Base-by-base conservation (phyloP, 2,888 invertebrate genomes). In the Minunthozetes semirufus region DNA sequence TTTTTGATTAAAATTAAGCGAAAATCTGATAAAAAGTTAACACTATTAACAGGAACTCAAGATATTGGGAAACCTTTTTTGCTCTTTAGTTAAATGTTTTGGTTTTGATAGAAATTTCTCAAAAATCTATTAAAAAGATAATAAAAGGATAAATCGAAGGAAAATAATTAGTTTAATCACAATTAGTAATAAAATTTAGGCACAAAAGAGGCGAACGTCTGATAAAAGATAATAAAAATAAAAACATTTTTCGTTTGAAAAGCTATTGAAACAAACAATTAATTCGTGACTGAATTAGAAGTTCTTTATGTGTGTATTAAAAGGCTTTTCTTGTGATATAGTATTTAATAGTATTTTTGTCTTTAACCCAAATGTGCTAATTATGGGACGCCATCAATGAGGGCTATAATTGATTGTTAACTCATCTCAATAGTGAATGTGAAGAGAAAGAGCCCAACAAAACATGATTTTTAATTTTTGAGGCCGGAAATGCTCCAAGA, bases 291-390 rank as follows among this genome's bases (percentile, higher is more conserved):
- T 66, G 17, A n/a, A 38, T 33, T 33, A 33, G 13, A 38, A 11
- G 6, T 33, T 11, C n/a, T 48, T 48, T 15, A 11, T n/a, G 48
- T 11, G 17, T 6, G 17, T 48, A 17, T 6, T 48, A 17, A 17
- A 59, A 59, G 13, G 25, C 59, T 27, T 17, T 48, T 48, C 2
- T 11, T 17, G 2, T 2, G 56, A 19, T 27, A n/a, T 13, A 27
- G n/a, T 66, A 33, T 66, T 66, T 66, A 9, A n/a, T 13, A 27
- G n/a, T 66, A 33, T 66, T 66, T 66, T 33, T 66, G 66, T 66
- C 66, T 66, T 66, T 38, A 66, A 38, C 66, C 66, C 38, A 66
- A n/a, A 66, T 66, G 66, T 38, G 66, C 66, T 66, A 66, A 66
- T 66, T 66, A 66, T 66, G 29, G 38, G 66, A 27, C 66, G 33